phyloP scores from a whole-genome alignment of 2,113 vertebrate species.

The Tor tambroides region DNA sequence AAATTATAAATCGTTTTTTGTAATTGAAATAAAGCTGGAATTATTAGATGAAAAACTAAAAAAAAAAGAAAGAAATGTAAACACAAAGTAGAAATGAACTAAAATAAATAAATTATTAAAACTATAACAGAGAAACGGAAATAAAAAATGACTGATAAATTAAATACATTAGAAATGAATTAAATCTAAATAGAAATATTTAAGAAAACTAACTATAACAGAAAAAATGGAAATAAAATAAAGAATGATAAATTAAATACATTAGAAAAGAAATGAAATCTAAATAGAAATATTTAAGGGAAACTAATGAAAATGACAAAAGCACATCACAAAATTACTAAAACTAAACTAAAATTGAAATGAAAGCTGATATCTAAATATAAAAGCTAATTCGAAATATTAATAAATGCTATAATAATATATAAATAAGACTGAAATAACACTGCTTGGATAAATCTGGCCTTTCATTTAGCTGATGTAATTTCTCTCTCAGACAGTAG shows the following conservation, averaged over 20 bases:
- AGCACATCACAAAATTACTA: background rate
- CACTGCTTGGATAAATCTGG: background rate
- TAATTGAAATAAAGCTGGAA: background rate
- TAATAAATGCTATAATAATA: background rate
- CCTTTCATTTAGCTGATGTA: background rate
- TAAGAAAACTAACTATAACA: too few species aligned
- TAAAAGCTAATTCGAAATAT: background rate
- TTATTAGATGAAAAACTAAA: background rate
- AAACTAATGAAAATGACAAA: too few species aligned
- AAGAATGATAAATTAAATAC: too few species aligned
- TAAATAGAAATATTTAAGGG: too few species aligned
- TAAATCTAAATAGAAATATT: background rate
- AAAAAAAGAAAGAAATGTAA: too few species aligned
- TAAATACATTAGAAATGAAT: background rate
- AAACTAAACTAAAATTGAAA: background rate
- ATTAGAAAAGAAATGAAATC: too few species aligned
- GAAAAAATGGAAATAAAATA: too few species aligned
- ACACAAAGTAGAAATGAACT: too few species aligned
- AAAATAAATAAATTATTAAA: background rate
- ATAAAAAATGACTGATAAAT: background rate
- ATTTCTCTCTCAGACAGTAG: constrained; percentile 38
- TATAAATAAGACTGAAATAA: too few species aligned
- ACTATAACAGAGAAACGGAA: background rate
- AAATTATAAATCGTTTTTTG: background rate
- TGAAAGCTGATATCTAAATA: background rate